Conservation (phyloP, 2,888 invertebrate species). For the Monoplex corrugatus region DNA sequence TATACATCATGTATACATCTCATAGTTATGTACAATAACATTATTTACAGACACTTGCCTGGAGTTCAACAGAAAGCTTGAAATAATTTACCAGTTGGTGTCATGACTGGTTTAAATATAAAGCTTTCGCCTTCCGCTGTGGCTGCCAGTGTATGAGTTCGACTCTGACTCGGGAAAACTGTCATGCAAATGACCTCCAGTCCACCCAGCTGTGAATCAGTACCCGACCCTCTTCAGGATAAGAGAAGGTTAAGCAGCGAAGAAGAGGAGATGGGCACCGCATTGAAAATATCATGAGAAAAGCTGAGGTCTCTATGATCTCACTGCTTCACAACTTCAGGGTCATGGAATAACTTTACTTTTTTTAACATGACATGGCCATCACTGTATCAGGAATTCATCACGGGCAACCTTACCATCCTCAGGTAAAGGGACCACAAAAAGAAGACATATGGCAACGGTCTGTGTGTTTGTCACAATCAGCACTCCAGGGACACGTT, state of each 20-base stretch:
- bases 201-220: background rate
- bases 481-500: constrained; percentile 44
- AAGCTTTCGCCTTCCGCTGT: too few relatives aligned
- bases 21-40: background rate
- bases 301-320: background rate
- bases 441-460: background rate
- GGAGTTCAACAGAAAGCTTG: background rate
- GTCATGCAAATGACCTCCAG: too few relatives aligned
- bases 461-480: background rate
- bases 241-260: background rate
- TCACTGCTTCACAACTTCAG: background rate
- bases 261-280: background rate
- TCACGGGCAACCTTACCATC: background rate
- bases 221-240: background rate
- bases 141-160: background rate
- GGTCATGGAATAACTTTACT: background rate
- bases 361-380: background rate
- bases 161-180: background rate
- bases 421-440: background rate
- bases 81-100: background rate
- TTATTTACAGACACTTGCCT: background rate
- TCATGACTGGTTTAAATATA: background rate
- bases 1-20: background rate
- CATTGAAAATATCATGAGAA: background rate
- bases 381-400: background rate